These are phyloP conservation scores for Dione vanillae DNA, from an alignment of 2,888 invertebrate species.

Conservation along the genomic window DNA sequence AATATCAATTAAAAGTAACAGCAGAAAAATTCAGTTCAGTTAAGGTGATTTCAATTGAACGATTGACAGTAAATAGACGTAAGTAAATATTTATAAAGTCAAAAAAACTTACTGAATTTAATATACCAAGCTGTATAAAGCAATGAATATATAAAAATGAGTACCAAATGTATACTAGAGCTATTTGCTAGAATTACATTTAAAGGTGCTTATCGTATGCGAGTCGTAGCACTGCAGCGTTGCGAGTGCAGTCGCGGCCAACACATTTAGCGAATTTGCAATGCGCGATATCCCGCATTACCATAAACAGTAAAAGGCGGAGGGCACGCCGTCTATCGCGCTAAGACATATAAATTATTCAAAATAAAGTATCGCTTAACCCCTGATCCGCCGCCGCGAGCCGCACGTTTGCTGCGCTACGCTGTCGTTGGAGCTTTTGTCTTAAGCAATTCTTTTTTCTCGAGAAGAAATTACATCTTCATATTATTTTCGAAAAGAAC, in stretches of 20 bases:
- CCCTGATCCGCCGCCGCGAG: conserved; percentile 69
- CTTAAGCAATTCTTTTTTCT: conserved; percentile 36
- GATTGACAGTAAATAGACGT: too few relatives aligned
- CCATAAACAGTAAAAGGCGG: conserved; percentile 82
- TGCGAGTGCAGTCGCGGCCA: conserved; percentile 45
- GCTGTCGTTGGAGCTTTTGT: conserved; percentile 44
- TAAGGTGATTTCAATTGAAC: too few relatives aligned
- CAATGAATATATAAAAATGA: conserved; percentile 35
- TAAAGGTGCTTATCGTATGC: conserved; percentile 69
- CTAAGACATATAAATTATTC: conserved; percentile 84
- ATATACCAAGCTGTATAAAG: background rate
- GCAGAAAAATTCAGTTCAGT: too few relatives aligned
- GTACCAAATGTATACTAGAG: conserved; percentile 63
- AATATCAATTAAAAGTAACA: too few relatives aligned
- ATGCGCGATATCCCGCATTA: conserved; percentile 83
- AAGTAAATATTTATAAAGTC: too few relatives aligned
- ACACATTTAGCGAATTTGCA: conserved; percentile 83
- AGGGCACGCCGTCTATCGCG: conserved; percentile 83
- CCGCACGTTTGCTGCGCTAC: conserved; percentile 49
- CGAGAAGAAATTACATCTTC: conserved; percentile 15
- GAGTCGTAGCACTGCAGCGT: conserved; percentile 66
- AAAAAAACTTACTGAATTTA: background rate
- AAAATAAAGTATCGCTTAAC: conserved; percentile 85
- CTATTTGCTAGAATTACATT: conserved; percentile 66
- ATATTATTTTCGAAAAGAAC: background rate